Percentiles rank a stretch among this genome's conserved stretches.
Conservation (phyloP, 2,113 vertebrate genomes). For the Chaenocephalus aceratus region DNA sequence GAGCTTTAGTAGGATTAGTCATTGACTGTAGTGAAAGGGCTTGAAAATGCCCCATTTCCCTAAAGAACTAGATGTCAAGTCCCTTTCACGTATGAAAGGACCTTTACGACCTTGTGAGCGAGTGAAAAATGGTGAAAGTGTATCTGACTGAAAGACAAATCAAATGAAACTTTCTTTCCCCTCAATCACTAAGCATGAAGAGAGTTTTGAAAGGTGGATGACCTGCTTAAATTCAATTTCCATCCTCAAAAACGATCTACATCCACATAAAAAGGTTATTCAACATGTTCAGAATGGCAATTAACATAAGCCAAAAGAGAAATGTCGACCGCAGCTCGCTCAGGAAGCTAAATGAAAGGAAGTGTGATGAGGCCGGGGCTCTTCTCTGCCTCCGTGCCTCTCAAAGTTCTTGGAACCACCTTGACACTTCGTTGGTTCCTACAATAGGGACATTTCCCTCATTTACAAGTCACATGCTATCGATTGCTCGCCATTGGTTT, state of each 20-base stretch:
- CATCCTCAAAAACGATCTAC: conserved; percentile 36
- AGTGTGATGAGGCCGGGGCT: conserved; percentile 29
- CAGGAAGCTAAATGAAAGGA: conserved; percentile 22
- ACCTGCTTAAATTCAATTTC: conserved; percentile 45
- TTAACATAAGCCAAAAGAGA: conserved; percentile 35
- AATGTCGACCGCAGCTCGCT: neutral
- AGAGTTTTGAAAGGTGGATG: conserved; percentile 17
- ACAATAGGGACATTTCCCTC: conserved; percentile 38
- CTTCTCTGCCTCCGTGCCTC: neutral
- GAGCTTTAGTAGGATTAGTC: conserved; percentile 56
- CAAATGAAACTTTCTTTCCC: neutral
- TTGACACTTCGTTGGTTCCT: conserved; percentile 17
- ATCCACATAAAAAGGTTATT: conserved; percentile 38
- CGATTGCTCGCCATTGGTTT: conserved; percentile 39
- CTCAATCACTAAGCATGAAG: neutral
- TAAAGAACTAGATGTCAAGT: conserved; percentile 39
- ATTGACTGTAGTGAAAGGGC: conserved; percentile 55
- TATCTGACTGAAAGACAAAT: conserved; percentile 9
- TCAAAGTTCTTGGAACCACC: conserved; percentile 12
- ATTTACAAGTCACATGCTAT: conserved; percentile 39
- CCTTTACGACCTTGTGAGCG: neutral
- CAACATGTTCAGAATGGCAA: conserved; percentile 19
- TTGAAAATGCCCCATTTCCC: conserved; percentile 19
- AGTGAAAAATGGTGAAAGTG: conserved; percentile 9
- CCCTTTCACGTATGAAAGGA: conserved; percentile 9